These are phyloP conservation scores for Otolemur crassicaudatus DNA, from an alignment of 2,797 vertebrate genomes.

Conservation along the genomic window DNA sequence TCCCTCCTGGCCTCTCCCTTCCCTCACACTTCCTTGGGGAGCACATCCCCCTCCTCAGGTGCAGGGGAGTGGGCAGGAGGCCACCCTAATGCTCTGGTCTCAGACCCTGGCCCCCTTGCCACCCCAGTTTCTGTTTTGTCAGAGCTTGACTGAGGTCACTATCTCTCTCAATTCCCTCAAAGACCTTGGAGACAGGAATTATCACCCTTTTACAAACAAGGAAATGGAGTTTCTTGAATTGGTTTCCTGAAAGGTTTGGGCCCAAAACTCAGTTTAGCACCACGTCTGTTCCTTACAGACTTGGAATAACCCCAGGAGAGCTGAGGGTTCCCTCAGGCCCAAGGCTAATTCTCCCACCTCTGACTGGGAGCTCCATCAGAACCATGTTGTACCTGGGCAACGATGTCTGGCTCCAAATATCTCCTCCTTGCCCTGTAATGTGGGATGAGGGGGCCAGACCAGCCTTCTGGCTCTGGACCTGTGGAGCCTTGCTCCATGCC, in stretches of 20 bases:
- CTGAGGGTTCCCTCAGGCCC: background rate
- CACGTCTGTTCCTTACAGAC: rapidly evolving
- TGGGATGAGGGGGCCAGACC: background rate
- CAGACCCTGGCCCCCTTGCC: background rate
- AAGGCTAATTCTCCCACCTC: background rate
- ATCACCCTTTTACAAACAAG: background rate
- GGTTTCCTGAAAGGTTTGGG: background rate
- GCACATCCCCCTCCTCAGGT: background rate
- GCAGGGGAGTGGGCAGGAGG: background rate
- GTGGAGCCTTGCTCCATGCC: conserved; percentile 66
- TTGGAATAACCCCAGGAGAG: background rate
- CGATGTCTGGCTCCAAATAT: rapidly evolving
- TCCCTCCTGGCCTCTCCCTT: background rate
- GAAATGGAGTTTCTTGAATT: background rate
- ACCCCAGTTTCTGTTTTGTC: background rate
- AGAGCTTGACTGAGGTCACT: background rate
- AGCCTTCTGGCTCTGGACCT: background rate
- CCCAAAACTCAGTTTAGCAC: background rate
- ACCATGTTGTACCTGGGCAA: rapidly evolving
- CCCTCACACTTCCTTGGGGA: background rate
- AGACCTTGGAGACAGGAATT: background rate
- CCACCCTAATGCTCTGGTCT: background rate
- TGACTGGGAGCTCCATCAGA: background rate
- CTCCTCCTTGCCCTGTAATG: background rate
- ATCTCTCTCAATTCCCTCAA: background rate